Percentiles rank a stretch among this genome's conserved stretches.
These are phyloP conservation scores for Neodiprion virginianus DNA, from an alignment of 1,140 invertebrate genomes.

Conservation along the genomic window DNA sequence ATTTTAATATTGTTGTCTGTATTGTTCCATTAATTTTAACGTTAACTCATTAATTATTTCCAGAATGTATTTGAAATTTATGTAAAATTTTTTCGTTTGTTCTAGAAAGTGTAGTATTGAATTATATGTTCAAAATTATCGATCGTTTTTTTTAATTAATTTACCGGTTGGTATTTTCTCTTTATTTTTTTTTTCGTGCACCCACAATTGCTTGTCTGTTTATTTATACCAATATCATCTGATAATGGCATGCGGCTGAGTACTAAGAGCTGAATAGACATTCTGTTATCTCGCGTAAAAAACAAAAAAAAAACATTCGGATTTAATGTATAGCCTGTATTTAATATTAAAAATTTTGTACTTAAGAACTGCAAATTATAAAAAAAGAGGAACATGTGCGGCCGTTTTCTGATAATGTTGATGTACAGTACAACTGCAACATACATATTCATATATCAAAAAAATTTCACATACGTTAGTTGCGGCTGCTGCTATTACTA, in stretches of 20 bases:
- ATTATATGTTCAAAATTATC: too few relatives aligned
- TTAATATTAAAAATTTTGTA: not conserved
- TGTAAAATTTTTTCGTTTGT: not conserved
- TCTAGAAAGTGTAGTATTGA: not conserved
- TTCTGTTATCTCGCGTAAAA: too few relatives aligned
- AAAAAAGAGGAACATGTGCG: too few relatives aligned
- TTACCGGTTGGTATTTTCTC: too few relatives aligned
- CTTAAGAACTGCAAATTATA: not conserved
- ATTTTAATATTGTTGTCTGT: slow-evolving; percentile 5
- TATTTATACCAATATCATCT: too few relatives aligned
- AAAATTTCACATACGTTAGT: not conserved
- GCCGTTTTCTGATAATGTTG: not conserved
- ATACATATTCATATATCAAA: not conserved
- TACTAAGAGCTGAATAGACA: too few relatives aligned
- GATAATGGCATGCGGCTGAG: too few relatives aligned
- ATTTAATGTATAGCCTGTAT: not conserved
- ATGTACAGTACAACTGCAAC: not conserved
- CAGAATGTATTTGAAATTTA: not conserved
- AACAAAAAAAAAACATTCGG: too few relatives aligned
- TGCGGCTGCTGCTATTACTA: too few relatives aligned
- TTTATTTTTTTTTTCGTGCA: too few relatives aligned
- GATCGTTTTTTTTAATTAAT: too few relatives aligned
- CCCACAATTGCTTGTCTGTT: too few relatives aligned
- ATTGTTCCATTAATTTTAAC: slow-evolving; percentile 6
- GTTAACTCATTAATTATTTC: not conserved